Evolutionary conservation across 2,113 vertebrate species (phyloP), one percentile per base, ranked within the genome.

Genomic region (Pithys albifrons): DNA sequence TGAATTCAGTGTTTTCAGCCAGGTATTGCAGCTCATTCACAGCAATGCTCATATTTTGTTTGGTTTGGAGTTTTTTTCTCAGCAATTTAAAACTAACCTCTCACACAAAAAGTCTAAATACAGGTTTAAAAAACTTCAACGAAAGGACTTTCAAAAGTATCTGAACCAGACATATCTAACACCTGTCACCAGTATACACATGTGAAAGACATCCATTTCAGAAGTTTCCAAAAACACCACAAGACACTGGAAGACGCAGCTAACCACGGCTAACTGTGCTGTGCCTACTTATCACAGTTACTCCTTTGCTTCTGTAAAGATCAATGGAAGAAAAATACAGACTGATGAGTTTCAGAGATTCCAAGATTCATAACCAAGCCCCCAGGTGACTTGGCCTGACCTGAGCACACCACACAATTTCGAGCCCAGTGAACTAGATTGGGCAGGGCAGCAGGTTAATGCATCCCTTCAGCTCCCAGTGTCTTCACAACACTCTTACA

Each of bases 371-470:
- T 23, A 75, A 71, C 61, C 80, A 89, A 84, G 59, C 7, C 31
- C 20, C 10, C 2, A 1, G 22, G 51, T 49, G 64, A 43, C 43
- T 33, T 22, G 23, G 29, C 28, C 55, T 81, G 73, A 93, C 33
- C 61, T 35, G 52, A 78, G 51, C 39, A 67, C 39, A 19, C 1
- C 27, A 20, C 2, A 2, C 17, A 12, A 51, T n/a, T 81, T 72
- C 52, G 27, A 83, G 16, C 28, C 0, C 0, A 59, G 33, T 14
- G 74, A 74, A 62, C n/a, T 10, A n/a, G 46, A 64, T 0, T 11
- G 37, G 33, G 59, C 51, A 86, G 49, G 24, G 41, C 12, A 27
- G 46, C 31, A 84, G 35, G 9, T 23, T 55, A 54, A 54, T 1
- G 6, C 2, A 0, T 16, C 31, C n/a, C 43, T 55, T 39, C 77